A percentile compares a stretch with the other conserved stretches of the same genome.
Evolutionary conservation across 2,113 vertebrate species (phyloP).

Genomic region (Grus americana): DNA sequence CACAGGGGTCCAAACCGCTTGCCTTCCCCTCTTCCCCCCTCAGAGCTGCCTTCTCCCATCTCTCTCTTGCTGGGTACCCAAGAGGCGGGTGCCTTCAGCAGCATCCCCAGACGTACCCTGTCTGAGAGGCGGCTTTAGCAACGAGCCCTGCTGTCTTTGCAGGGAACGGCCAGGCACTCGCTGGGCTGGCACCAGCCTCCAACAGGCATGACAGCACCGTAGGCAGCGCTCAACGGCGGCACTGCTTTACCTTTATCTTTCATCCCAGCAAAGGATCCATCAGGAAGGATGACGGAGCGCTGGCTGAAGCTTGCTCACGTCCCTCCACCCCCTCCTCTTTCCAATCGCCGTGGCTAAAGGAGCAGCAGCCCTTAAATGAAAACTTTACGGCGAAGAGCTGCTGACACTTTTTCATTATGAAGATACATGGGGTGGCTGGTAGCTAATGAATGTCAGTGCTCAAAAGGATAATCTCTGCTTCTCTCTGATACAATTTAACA

Average conservation of each 20-base stretch:
- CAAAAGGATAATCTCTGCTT: constrained; percentile 78
- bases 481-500: constrained; percentile 81
- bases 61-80: neutral
- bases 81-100: neutral
- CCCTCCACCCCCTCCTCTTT: neutral
- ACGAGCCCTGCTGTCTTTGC: neutral
- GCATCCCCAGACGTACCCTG: neutral
- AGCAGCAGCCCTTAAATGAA: constrained; percentile 60
- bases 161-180: accelerated
- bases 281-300: neutral
- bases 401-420: constrained; percentile 73
- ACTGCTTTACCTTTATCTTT: neutral
- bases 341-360: neutral
- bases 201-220: accelerated
- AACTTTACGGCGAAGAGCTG: constrained; percentile 50
- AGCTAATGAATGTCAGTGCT: constrained; percentile 77
- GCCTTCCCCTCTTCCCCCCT: neutral
- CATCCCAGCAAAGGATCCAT: neutral
- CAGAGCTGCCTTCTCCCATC: neutral
- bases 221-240: neutral
- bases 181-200: neutral
- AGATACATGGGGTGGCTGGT: constrained; percentile 75
- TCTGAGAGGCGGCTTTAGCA: neutral
- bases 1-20: neutral
- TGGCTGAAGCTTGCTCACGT: neutral